Conservation (phyloP, 2,888 invertebrate species). For the Halictus quadricinctus region DNA sequence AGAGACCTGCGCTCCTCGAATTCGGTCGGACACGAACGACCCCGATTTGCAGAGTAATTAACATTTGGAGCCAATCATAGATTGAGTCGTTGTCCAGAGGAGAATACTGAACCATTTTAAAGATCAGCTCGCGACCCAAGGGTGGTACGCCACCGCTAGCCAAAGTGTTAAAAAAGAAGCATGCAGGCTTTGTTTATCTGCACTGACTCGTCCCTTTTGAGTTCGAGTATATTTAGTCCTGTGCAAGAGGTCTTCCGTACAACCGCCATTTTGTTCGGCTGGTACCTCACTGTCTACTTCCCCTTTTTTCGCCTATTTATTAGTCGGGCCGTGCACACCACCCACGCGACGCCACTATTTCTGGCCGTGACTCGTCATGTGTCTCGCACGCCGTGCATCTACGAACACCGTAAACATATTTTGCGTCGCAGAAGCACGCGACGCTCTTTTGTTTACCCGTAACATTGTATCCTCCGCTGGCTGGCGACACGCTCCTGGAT, state of each 20-base stretch:
- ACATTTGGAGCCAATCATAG: neutral
- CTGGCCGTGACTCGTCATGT: conserved; percentile 74
- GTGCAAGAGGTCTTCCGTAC: conserved; percentile 31
- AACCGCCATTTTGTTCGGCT: conserved; percentile 52
- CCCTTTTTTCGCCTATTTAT: conserved; percentile 63
- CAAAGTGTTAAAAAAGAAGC: neutral
- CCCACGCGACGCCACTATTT: conserved; percentile 81
- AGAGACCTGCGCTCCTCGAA: neutral
- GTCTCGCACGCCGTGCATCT: conserved; percentile 63
- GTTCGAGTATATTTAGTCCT: neutral
- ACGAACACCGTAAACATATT: conserved; percentile 62
- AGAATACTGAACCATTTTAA: neutral
- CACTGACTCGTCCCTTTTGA: neutral
- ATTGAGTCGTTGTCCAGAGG: neutral
- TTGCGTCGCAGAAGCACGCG: conserved; percentile 52
- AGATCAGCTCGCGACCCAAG: neutral
- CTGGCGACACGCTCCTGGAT: neutral
- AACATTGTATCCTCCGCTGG: neutral
- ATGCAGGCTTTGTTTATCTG: neutral
- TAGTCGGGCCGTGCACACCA: conserved; percentile 73
- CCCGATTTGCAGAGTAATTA: neutral
- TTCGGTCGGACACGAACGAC: neutral
- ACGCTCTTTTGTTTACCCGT: conserved; percentile 58
- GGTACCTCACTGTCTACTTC: conserved; percentile 61
- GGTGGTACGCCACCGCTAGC: neutral